Percentiles rank a stretch among this genome's conserved stretches.
These are phyloP conservation scores for Chrysocyon brachyurus DNA, from an alignment of 2,797 vertebrate genomes.

Conservation along the genomic window DNA sequence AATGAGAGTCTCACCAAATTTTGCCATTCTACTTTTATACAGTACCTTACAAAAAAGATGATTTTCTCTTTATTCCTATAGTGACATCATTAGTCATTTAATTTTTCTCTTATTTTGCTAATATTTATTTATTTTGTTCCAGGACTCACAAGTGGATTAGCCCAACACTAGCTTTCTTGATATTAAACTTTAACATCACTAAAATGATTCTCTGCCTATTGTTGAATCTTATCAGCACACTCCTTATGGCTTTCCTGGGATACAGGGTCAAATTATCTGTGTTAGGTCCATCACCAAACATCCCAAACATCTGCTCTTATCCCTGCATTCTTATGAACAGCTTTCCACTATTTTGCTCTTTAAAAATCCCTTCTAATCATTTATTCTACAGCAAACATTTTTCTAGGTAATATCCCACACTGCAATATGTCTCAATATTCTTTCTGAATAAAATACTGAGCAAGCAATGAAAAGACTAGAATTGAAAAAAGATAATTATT, in stretches of 20 bases:
- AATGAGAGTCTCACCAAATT: background rate
- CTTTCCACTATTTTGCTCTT: background rate
- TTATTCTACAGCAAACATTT: background rate
- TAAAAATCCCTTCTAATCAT: constrained; percentile 21
- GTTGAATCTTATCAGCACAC: background rate
- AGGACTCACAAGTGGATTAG: background rate
- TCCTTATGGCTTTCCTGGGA: constrained; percentile 5
- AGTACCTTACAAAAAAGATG: background rate
- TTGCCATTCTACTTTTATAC: background rate
- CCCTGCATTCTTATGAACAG: background rate
- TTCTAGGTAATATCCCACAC: background rate
- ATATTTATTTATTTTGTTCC: background rate
- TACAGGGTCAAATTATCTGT: background rate
- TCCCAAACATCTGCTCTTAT: background rate
- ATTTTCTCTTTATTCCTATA: background rate
- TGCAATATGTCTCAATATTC: background rate
- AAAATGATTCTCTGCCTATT: background rate
- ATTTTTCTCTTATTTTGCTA: background rate
- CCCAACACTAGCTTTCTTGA: background rate
- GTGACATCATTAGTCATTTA: background rate
- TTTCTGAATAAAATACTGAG: background rate
- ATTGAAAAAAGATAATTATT: background rate
- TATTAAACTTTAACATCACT: background rate
- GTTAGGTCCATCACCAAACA: background rate
- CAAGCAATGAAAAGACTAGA: background rate